A percentile compares a stretch with the other conserved stretches of the same genome.
Conservation (phyloP, 2,888 invertebrate genomes). For the Prosopocoilus inquinatus region DNA sequence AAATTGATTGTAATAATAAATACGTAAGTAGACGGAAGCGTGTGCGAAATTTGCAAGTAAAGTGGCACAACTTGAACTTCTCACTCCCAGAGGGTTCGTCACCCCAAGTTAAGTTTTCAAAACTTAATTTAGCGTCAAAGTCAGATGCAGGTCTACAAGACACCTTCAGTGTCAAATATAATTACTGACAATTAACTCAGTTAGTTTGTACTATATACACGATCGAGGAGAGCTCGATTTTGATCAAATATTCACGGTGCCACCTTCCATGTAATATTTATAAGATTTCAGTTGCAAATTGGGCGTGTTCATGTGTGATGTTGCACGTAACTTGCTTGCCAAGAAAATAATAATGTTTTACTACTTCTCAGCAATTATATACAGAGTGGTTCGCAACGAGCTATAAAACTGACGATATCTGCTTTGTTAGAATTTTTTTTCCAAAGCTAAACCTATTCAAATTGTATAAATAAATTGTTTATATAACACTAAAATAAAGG, state of each 20-base stretch:
- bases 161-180: conserved; percentile 45
- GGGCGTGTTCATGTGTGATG: no score
- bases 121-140: conserved; percentile 42
- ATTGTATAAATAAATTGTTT: no score
- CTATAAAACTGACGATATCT: no score
- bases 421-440: no score
- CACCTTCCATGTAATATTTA: background rate
- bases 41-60: conserved; percentile 1
- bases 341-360: no score
- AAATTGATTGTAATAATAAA: background rate
- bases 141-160: conserved; percentile 32
- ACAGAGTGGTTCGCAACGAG: no score
- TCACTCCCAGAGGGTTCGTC: conserved; percentile 17
- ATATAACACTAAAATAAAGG: no score
- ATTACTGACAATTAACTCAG: conserved; percentile 46
- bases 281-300: no score
- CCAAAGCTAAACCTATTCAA: no score
- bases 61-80: conserved; percentile 13
- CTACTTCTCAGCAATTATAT: no score
- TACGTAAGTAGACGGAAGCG: background rate
- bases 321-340: no score
- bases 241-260: conserved; percentile 9
- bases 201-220: conserved; percentile 34
- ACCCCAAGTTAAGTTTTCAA: conserved; percentile 35
- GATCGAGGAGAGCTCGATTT: conserved; percentile 12